Percentiles rank a stretch among this genome's conserved stretches.
Conservation (phyloP, 2,113 vertebrate species). For the Capreolus pygargus region DNA sequence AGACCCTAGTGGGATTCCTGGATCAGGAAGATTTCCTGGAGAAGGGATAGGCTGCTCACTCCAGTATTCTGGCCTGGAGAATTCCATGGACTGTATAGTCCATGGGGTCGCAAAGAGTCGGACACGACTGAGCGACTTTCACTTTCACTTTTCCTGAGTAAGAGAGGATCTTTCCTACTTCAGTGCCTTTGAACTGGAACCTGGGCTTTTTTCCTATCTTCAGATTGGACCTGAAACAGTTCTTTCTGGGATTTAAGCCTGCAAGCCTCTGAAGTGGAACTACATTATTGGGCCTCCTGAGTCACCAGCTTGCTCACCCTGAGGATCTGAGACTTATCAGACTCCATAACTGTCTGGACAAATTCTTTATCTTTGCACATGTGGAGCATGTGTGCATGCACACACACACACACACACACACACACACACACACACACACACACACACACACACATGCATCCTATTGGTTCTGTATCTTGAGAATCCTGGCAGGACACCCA, state of each 20-base stretch:
- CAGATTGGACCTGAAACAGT: background rate
- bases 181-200: background rate
- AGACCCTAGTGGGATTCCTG: background rate
- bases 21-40: background rate
- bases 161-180: background rate
- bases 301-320: background rate
- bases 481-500: background rate
- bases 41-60: background rate
- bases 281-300: background rate
- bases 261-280: background rate
- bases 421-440: background rate
- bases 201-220: background rate
- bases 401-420: background rate
- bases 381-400: rapidly evolving
- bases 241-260: background rate
- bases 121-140: background rate
- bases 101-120: background rate
- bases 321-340: background rate
- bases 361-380: background rate
- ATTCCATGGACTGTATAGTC: background rate
- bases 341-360: background rate
- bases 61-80: background rate
- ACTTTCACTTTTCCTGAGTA: background rate
- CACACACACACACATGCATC: background rate
- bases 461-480: background rate